Percentiles rank a stretch among this genome's conserved stretches.
These are phyloP conservation scores for Vulpes vulpes DNA, from an alignment of 2,113 vertebrate genomes.

Conservation along the genomic window DNA sequence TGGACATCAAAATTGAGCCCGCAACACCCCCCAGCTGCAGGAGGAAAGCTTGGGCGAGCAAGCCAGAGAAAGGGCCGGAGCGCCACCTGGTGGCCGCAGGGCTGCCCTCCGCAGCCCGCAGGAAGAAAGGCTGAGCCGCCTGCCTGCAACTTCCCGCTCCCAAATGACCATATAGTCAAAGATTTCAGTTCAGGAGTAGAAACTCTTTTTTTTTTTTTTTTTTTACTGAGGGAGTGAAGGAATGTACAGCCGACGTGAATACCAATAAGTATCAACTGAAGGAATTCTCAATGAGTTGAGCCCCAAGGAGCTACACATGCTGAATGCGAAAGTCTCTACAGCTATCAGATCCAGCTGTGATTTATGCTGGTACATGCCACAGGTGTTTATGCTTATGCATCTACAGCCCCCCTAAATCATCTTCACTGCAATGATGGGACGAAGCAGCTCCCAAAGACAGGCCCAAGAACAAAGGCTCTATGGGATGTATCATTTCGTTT, in stretches of 20 bases:
- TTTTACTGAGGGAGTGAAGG: background rate
- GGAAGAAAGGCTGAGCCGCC: background rate
- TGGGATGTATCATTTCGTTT: background rate
- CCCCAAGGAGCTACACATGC: rapidly evolving
- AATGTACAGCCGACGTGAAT: background rate
- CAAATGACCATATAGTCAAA: background rate
- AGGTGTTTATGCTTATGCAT: background rate
- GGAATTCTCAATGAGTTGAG: background rate
- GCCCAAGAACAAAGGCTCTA: background rate
- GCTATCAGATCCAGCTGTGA: background rate
- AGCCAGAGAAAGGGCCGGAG: slow-evolving; percentile 63
- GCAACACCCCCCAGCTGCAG: background rate
- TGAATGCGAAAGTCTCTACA: background rate
- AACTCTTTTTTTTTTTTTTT: background rate
- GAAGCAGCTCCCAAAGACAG: background rate
- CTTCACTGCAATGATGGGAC: background rate
- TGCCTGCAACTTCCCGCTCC: background rate
- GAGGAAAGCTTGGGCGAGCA: background rate
- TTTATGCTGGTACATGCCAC: background rate
- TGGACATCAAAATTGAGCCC: background rate
- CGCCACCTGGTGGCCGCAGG: slow-evolving; percentile 80
- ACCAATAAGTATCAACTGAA: background rate
- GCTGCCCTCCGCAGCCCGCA: background rate
- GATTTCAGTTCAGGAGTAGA: slow-evolving; percentile 39
- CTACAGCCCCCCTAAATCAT: background rate